Evolutionary conservation across 1,140 invertebrate genomes (phyloP), one percentile per base, ranked within the genome.

Genomic region (Babylonia areolata): DNA sequence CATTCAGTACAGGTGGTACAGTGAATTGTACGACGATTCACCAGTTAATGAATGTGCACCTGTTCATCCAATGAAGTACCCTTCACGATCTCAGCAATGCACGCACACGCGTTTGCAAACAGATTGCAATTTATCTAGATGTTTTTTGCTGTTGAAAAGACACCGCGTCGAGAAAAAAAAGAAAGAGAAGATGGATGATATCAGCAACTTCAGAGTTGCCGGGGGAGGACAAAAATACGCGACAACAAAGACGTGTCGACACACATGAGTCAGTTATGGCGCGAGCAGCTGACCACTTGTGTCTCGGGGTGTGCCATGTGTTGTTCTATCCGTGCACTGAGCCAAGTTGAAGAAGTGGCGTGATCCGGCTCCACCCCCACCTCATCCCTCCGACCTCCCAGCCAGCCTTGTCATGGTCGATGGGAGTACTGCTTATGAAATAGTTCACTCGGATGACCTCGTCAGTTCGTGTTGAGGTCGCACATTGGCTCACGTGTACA

Each of bases 251-350:
- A 20, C 12, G 12, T 73, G 71, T 73, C 71, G 35, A 73, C 71
- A 73, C 71, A 73, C 9, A 73, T 73, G 71, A 73, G 15, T 73
- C 71, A 73, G 71, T 73, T 35, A 73, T 73, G 58, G 58, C 28
- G 23, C 58, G 58, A 64, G 9, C 17, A 0, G 58, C 2, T 20
- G 28, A 64, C 58, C 58, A 64, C 28, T 23, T 28, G 58, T 64
- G 58, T 64, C 15, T 35, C 35, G 20, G 31, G 9, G 20, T 31
- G 12, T 6, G 6, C n/a, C 28, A n/a, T 28, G 5, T 20, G 71
- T 37, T 9, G 11, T 69, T 5, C 28, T 31, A 69, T 6, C 17
- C 5, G 64, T 23, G 28, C 58, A 64, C 28, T n/a, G 31, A 37
- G 33, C 9, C 5, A 20, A 73, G 31, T 11, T 3, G n/a, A 17